phyloP scores from a whole-genome alignment of 2,113 vertebrate species.

The Vidua chalybeata region DNA sequence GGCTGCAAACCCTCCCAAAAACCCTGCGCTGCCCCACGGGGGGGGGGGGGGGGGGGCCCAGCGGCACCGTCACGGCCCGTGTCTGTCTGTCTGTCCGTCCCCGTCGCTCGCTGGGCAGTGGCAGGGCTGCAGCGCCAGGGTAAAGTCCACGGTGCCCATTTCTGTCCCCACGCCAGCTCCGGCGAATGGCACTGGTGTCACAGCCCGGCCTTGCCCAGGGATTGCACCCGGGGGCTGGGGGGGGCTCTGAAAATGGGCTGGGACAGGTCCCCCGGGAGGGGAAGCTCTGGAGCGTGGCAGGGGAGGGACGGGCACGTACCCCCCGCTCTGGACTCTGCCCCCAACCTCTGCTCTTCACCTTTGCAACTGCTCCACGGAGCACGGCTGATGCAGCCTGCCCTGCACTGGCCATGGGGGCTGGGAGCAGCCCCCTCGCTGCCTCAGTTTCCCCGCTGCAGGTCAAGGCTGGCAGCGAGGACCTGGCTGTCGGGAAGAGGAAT shows the following conservation, averaged over 20 bases:
- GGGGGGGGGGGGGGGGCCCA: no score
- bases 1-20: background rate
- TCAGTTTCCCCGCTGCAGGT: background rate
- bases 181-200: background rate
- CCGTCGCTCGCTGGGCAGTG: accelerated
- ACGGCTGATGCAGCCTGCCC: background rate
- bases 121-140: background rate
- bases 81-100: background rate
- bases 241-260: background rate
- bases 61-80: accelerated
- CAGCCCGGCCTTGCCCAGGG: background rate
- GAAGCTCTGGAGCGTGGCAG: background rate
- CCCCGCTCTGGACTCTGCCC: background rate
- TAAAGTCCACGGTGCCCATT: background rate
- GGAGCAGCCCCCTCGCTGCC: background rate
- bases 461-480: background rate
- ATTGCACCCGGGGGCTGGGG: background rate
- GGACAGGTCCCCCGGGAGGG: background rate
- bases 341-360: slow-evolving; percentile 28
- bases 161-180: background rate
- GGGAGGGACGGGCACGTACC: background rate
- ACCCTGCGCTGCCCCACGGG: no score
- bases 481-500: background rate
- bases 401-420: background rate
- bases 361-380: background rate